Base-by-base conservation (phyloP, 2,888 invertebrate genomes). In the Taphrorychus bicolor region DNA sequence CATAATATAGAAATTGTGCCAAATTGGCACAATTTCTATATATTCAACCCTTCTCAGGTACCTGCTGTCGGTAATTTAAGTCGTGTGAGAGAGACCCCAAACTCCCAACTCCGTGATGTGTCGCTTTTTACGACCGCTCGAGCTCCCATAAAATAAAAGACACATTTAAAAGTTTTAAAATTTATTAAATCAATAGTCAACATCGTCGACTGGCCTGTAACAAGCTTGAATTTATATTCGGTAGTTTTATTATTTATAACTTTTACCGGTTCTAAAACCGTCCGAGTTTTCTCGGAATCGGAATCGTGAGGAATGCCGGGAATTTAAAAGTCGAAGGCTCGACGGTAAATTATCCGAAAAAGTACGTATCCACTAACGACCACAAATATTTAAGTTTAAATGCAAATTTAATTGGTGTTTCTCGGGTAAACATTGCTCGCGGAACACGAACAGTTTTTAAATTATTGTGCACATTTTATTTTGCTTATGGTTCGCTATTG, bases 171-270 rank as follows among this genome's bases (percentile, higher is more conserved):
- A 59, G 49, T 63, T 63, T 68, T 59, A 54, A 64, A 68, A 68
- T 68, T 68, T 68, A 68, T 68, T 68, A 68, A 68, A 68, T 68
- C 68, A 69, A 69, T 69, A 64, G 69, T 17, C 41, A 67, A 67
- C 67, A 41, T 53, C 67, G 67, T 67, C 62, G 58, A 58, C 62
- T 58, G 60, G 52, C 57, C 18, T 65, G 57, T 67, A 67, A 67
- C 67, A 59, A 64, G 63, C 63, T 32, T 56, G 59, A 68, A 69
- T 69, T 69, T 69, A 69, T 69, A 65, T 65, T 65, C 57, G 45
- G 65, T 61, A 60, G 68, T 65, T 69, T 65, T 69, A 69, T 69
- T 69, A 69, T 69, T 69, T 69, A 69, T 69, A 69, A 64, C 59
- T 61, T 66, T 69, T 69, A 61, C 64, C 67, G 63, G 63, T 69